Base-by-base conservation (phyloP, 92 coral and sea anemone species). In the Nematostella vectensis region DNA sequence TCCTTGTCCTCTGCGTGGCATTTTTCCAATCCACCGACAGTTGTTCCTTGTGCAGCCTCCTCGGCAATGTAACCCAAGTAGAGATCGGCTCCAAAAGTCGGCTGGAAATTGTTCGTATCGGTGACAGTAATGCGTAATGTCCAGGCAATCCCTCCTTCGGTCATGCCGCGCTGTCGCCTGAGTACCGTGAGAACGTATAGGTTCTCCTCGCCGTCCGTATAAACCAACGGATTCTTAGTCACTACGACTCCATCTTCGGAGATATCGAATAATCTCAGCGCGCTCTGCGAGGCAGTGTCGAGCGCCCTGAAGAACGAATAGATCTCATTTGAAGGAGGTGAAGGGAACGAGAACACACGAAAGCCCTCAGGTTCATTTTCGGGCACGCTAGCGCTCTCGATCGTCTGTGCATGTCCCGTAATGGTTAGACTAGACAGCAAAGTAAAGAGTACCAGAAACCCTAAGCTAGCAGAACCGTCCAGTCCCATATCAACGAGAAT, bases 1-100 rank as follows among this genome's bases (percentile, higher is more conserved):
- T 85, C 95, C 28, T 86, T 69, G 38, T 85, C 95, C 26, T 85
- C 88, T 0, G 88, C 95, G 16, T 29, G 67, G 17, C 95, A 85
- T 52, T 75, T 62, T 48, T 76, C 88, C 30, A 85, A 53, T 1
- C 95, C 95, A 47, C 68, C 53, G 20, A 85, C 95, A 4, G 69
- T 57, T 0, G 67, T 63, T 16, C 78, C 58, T 13, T 50, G 29
- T 0, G 68, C 64, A 0, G 95, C 58, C 11, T 53, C 17, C 27
- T 85, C 95, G n/a, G 44, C 67, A 13, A 85, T 74, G 26, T 68
- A 55, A 0, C 84, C 95, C 19, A 67, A 55, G 37, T 85, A 85
- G 36, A 75, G 33, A 33, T 71, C 62, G 22, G 73, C 52, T 3
- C 83, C 82, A 45, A 85, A 85, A 0, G 82, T 59, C 21, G 95